Evolutionary conservation across 2,113 vertebrate species (phyloP).

Genomic region (Hoplias malabaricus): DNA sequence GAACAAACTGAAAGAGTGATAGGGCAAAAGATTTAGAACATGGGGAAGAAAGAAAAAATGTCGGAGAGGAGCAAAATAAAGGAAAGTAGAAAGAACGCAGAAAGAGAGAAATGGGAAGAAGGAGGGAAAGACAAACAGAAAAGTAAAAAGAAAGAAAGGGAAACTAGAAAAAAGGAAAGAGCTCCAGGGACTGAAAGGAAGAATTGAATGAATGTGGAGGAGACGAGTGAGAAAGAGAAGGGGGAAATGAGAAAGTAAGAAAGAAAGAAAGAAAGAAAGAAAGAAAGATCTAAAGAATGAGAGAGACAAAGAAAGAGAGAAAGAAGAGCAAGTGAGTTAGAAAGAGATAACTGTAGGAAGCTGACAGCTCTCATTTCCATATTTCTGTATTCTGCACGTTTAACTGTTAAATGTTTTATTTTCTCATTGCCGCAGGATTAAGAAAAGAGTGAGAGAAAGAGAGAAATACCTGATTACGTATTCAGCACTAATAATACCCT

Average conservation of each 20-base stretch:
- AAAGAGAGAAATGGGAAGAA: not conserved
- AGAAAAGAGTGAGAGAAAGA: slow-evolving; percentile 28
- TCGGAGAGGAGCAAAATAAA: not conserved
- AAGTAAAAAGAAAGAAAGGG: not conserved
- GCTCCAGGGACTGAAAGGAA: not conserved
- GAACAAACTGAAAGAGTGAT: not conserved
- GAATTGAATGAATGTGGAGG: too few species aligned
- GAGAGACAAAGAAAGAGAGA: slow-evolving; percentile 6
- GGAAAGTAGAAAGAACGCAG: not conserved
- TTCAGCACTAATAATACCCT: slow-evolving; percentile 60
- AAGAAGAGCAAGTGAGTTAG: slow-evolving; percentile 42
- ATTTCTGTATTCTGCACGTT: slow-evolving; percentile 53
- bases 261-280: not conserved
- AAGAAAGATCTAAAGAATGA: not conserved
- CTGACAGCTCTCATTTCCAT: slow-evolving; percentile 55
- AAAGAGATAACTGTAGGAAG: slow-evolving; percentile 32
- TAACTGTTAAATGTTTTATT: slow-evolving; percentile 55
- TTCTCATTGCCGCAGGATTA: slow-evolving; percentile 56
- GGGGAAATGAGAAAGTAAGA: not conserved
- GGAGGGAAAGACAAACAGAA: not conserved
- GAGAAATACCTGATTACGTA: slow-evolving; percentile 45
- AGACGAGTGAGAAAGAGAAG: not conserved
- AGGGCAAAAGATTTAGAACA: too few species aligned
- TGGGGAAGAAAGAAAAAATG: not conserved
- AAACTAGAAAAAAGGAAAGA: too few species aligned